Evolutionary conservation across 2,888 invertebrate genomes (phyloP), one percentile per base, ranked within the genome.

Genomic region (Sarcophaga variegata): DNA sequence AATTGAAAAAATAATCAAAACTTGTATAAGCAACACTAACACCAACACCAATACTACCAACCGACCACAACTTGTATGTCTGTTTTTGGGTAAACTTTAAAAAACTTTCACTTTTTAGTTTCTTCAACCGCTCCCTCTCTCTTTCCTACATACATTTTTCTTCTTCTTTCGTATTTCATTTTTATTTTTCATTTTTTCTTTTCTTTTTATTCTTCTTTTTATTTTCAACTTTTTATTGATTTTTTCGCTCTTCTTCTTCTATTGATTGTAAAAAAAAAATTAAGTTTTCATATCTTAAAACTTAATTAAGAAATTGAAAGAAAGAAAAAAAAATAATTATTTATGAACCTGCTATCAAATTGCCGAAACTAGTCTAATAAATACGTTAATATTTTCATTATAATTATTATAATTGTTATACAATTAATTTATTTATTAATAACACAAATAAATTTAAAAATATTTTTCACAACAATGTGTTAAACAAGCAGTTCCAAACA

Each of bases 51-150:
- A 22, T 14, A 49, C 20, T 22, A 22, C 49, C 12, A 1, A 20
- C 5, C 20, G 11, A 12, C 20, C 22, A 14, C 47, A 37, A 12
- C 70, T 22, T 74, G 49, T n/a, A 22, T 22, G 22, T 54, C 8
- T 49, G 3, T 62, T 22, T 62, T 62, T 62, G 22, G 22, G 62
- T 62, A 62, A 62, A 62, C 60, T 83, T 83, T 62, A 78, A 78
- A 78, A 78, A 83, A 83, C 83, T 83, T 83, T 83, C 83, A 83
- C 83, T 83, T 83, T 83, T 78, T 17, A 66, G 72, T 37, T 37
- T 37, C 37, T 37, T 37, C 37, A 37, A 37, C 37, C 37, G 37
- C 37, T 37, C 37, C 37, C 37, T 37, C 2, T 20, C 37, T 37
- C 37, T 37, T 37, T 37, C 2, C 37, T 37, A 37, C 6, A n/a